Base-by-base conservation (phyloP, 2,797 vertebrate species). In the Labroides dimidiatus region DNA sequence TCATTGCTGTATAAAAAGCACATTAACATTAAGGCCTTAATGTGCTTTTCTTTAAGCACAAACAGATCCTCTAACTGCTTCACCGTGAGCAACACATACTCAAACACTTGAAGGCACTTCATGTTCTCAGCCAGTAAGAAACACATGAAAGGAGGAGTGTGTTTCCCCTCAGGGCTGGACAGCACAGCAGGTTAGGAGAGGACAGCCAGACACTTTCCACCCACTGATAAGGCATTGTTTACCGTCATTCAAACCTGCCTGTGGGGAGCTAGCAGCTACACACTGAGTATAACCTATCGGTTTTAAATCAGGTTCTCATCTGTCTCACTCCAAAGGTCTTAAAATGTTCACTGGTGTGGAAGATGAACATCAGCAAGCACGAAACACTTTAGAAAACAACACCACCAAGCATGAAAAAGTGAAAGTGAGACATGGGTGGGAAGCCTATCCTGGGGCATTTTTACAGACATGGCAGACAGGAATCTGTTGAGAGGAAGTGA, bases 211-310 rank as follows among this genome's bases (percentile, higher is more conserved):
- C 67, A 70, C 76, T 72, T 53, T 37, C 61, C 62, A 71, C 59
- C 56, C 62, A 69, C 56, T 54, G 64, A 81, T 73, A 71, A 80
- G 33, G 8, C 33, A 52, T 75, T 68, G 73, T 88, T 80, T 81
- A 69, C 71, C 33, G 78, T 63, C 51, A 62, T 58, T 66, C 60
- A 66, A 55, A 62, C 36, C 43, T 15, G 79, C 67, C 80, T 53
- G 45, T 56, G 59, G 72, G 63, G 17, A 19, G 36, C 12, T 11
- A 4, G 24, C 52, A 0, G 0, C 10, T 17, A 39, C 57, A 51
- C 64, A 54, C 14, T 17, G 41, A 17, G 13, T 65, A 71, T 78
- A 64, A 75, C 69, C 48, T 36, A 33, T 75, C 66, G 42, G 23
- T 64, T 42, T 64, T 21, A 19, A 70, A 77, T 77, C 47, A 67